Evolutionary conservation across 2,797 vertebrate genomes (phyloP).

Genomic region (Zalophus californianus): DNA sequence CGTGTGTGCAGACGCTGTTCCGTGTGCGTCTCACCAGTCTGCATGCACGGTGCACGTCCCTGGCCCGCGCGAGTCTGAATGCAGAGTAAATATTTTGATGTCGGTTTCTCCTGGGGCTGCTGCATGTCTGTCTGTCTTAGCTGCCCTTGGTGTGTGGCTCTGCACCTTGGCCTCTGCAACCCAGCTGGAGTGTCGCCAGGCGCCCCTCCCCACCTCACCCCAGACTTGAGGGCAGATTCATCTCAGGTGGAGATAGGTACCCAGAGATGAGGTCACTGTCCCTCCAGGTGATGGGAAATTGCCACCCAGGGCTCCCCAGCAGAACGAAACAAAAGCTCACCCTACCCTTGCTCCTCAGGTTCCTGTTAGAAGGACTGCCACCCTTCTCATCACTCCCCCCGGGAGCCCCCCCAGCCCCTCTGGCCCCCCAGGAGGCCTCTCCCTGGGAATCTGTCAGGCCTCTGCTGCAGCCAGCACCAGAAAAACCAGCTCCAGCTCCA

Average conservation of each 20-base stretch:
- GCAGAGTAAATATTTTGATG: slow-evolving; percentile 40
- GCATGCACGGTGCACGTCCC: not conserved
- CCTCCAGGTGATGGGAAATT: slow-evolving; percentile 66
- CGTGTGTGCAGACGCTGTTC: not conserved
- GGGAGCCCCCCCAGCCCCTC: not conserved
- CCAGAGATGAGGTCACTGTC: slow-evolving; percentile 62
- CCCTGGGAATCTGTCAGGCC: slow-evolving; percentile 68
- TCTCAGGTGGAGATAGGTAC: slow-evolving; percentile 57
- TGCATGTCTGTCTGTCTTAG: not conserved
- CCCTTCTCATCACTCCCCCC: not conserved
- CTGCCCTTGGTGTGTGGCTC: slow-evolving; percentile 46
- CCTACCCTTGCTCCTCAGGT: slow-evolving; percentile 21
- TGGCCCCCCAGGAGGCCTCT: slow-evolving; percentile 72
- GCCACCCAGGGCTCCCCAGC: not conserved
- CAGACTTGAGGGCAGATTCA: slow-evolving; percentile 57
- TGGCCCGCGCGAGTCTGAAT: not conserved
- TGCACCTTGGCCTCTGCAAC: not conserved
- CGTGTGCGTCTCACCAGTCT: not conserved
- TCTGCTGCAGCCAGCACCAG: slow-evolving; percentile 63
- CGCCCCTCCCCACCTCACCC: slow-evolving; percentile 22
- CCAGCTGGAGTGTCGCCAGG: not conserved
- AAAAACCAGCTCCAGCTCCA: slow-evolving; percentile 77
- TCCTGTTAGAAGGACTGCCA: not conserved
- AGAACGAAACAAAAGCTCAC: slow-evolving; percentile 35
- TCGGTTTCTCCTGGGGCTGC: slow-evolving; percentile 46